Evolutionary conservation across 2,888 invertebrate species (phyloP), one percentile per base, ranked within the genome.

Genomic region (Tipula lateralis): DNA sequence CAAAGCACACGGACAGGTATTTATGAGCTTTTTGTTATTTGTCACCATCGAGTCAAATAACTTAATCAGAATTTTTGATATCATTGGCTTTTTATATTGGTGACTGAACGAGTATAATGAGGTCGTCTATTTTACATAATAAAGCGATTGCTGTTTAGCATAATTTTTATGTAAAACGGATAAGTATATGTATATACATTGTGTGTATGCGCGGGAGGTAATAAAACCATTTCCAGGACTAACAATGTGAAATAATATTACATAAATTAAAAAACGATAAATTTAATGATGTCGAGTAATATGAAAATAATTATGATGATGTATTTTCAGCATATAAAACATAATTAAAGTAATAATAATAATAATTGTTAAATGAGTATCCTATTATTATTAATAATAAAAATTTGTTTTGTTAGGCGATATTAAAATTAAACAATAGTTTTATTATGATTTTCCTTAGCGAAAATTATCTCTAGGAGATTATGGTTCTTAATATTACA

Each of bases 211-310:
- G n/a, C 66, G 66, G 66, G 66, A 66, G 24, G 66, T 1, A 9
- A 24, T 24, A 44, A 44, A n/a, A 5, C 7, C n/a, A 12, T 66
- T 66, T 24, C 13, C 66, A 24, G 66, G 50, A 50, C 19, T 50
- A 66, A n/a, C 24, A 66, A 24, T 44, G 12, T 24, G 66, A 66
- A 66, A 66, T 66, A 66, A 66, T 66, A 24, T 66, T 66, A 24
- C 66, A 66, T 66, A 66, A 66, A 66, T 66, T 66, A 66, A 66
- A 66, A 66, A 66, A 66, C 66, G 66, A 66, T 66, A 66, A 66
- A 66, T 66, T 66, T 66, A 66, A 66, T 66, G 66, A 66, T 66
- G 66, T 66, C 66, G 66, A 66, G 24, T 50, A n/a, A 50, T 66
- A 24, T 24, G 24, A 66, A 66, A 24, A 66, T 24, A 66, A 66